Evolutionary conservation across 1,140 invertebrate genomes (phyloP).

Genomic region (Palaemon carinicauda): DNA sequence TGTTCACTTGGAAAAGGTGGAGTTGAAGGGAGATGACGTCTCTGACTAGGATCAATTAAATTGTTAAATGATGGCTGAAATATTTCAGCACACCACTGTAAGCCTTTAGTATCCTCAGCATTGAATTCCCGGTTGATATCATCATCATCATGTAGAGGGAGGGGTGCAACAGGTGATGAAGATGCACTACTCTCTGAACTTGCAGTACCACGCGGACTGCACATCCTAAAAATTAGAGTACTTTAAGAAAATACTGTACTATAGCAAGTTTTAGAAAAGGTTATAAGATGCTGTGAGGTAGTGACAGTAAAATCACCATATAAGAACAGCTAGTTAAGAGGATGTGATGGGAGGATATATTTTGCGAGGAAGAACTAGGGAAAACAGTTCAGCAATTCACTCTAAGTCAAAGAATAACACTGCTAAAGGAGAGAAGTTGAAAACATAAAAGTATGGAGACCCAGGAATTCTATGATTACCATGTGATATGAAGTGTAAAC

Average conservation of each 20-base stretch:
- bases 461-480: too few species aligned
- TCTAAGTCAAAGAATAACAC: too few species aligned
- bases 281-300: too few species aligned
- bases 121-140: neutral
- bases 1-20: neutral
- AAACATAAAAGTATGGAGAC: too few species aligned
- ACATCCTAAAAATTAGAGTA: neutral
- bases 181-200: neutral
- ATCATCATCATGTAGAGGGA: slow-evolving; percentile 16
- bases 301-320: too few species aligned
- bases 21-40: neutral
- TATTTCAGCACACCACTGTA: slow-evolving; percentile 13
- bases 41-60: neutral
- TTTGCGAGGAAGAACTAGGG: too few species aligned
- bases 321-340: too few species aligned
- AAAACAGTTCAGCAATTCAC: too few species aligned
- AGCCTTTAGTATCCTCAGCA: neutral
- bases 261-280: too few species aligned
- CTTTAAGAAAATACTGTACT: neutral
- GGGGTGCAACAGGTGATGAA: neutral
- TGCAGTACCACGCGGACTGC: slow-evolving; percentile 1
- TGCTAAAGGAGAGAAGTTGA: too few species aligned
- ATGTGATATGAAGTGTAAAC: too few species aligned
- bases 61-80: neutral
- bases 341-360: too few species aligned